Percentiles rank a stretch among this genome's conserved stretches.
These are phyloP conservation scores for Eclectus roratus DNA, from an alignment of 2,113 vertebrate genomes.

Conservation along the genomic window DNA sequence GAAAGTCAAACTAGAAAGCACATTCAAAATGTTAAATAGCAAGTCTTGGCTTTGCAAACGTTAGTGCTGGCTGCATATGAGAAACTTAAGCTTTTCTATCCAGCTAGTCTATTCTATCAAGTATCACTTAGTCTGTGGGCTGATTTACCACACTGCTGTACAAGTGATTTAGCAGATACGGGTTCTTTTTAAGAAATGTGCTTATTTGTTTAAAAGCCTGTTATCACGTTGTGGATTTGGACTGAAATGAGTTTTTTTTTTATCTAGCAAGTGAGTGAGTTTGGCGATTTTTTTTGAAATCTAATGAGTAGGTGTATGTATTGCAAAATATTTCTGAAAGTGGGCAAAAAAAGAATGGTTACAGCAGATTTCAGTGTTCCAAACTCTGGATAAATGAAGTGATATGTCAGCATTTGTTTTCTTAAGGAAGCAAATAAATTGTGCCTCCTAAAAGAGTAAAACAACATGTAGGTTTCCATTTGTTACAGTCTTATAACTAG, in stretches of 20 bases:
- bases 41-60: constrained; percentile 34
- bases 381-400: constrained; percentile 40
- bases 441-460: not conserved
- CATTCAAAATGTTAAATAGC: not conserved
- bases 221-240: constrained; percentile 38
- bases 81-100: constrained; percentile 26
- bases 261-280: constrained; percentile 1
- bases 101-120: constrained; percentile 37
- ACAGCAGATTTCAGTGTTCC: not conserved
- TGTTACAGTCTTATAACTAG: not conserved
- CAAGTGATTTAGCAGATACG: constrained; percentile 25
- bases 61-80: constrained; percentile 31
- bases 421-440: constrained; percentile 22
- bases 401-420: constrained; percentile 45
- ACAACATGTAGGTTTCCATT: not conserved
- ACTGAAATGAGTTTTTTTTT: not conserved
- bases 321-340: constrained; percentile 55
- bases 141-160: constrained; percentile 14
- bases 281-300: not conserved
- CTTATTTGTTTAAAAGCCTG: constrained; percentile 45
- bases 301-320: constrained; percentile 29
- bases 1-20: constrained; percentile 18
- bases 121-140: constrained; percentile 14
- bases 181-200: constrained; percentile 31
- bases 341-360: not conserved